Conservation (phyloP, 2,797 vertebrate genomes). For the Sylvilagus floridanus region DNA sequence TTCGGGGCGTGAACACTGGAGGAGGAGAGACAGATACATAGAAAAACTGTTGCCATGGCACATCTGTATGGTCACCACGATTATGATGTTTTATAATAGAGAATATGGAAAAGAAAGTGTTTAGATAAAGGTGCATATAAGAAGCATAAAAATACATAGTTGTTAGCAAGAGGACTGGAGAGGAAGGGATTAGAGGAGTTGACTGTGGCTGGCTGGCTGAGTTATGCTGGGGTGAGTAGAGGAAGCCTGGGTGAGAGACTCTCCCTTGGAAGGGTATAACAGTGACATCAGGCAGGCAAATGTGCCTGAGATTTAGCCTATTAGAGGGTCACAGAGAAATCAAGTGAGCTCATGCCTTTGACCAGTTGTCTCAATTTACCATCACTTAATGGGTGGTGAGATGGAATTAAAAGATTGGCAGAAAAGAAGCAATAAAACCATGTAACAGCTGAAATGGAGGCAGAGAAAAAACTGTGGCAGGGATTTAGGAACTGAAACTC, state of each 20-base stretch:
- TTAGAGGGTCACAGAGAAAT: neutral
- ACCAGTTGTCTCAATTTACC: conserved; percentile 37
- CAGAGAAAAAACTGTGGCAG: neutral
- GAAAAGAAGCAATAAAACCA: neutral
- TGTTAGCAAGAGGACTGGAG: neutral
- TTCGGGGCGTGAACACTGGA: too few species aligned
- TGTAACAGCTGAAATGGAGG: neutral
- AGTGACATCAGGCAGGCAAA: neutral
- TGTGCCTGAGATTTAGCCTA: neutral
- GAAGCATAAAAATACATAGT: too few species aligned
- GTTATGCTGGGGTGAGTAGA: neutral
- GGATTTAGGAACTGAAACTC: neutral
- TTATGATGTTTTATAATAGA: neutral
- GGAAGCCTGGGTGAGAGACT: neutral
- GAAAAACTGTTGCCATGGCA: neutral
- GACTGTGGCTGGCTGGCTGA: neutral
- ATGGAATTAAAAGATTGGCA: neutral
- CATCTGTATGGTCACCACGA: neutral
- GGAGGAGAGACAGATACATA: too few species aligned
- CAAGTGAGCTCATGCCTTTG: neutral
- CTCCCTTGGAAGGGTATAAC: neutral
- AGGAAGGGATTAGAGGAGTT: neutral
- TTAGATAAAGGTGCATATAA: neutral
- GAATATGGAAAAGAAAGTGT: neutral
- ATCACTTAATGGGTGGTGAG: neutral